Conservation (phyloP, 2,888 invertebrate genomes). For the Petrolisthes cinctipes region DNA sequence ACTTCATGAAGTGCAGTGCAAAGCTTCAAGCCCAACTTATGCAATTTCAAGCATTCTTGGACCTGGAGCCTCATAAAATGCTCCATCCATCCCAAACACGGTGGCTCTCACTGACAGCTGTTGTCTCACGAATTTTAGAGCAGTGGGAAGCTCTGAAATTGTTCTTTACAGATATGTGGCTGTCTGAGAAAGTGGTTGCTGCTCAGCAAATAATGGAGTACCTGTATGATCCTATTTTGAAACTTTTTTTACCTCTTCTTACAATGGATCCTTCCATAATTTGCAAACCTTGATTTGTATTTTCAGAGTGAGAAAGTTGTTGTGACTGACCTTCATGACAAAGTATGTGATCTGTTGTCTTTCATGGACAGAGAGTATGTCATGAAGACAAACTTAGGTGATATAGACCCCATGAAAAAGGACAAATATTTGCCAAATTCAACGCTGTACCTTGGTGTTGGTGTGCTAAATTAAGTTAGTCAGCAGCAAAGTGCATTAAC, state of each 20-base stretch:
- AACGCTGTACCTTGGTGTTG: too few relatives aligned
- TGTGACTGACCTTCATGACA: constrained; percentile 26
- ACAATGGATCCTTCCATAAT: constrained; percentile 48
- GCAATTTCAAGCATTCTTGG: constrained; percentile 66
- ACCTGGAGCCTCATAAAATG: constrained; percentile 66
- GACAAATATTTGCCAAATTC: too few relatives aligned
- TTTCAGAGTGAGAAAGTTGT: constrained; percentile 31
- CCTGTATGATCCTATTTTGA: too few relatives aligned
- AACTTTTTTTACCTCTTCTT: constrained; percentile 43
- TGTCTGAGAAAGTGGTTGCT: constrained; percentile 20
- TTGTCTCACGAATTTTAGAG: constrained; percentile 39
- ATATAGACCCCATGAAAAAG: too few relatives aligned
- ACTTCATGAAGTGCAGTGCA: constrained; percentile 66
- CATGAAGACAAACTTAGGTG: too few relatives aligned
- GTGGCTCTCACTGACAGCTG: constrained; percentile 66
- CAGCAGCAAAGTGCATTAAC: too few relatives aligned
- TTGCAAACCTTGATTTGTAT: constrained; percentile 27
- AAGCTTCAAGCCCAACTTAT: constrained; percentile 66
- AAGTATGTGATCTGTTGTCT: too few relatives aligned
- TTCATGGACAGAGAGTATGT: too few relatives aligned
- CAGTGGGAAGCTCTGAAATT: constrained; percentile 57
- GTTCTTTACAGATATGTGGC: constrained; percentile 40
- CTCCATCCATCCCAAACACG: constrained; percentile 67
- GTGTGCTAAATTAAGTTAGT: too few relatives aligned
- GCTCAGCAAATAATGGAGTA: constrained; percentile 36